Evolutionary conservation across 2,113 vertebrate species (phyloP).

Genomic region (Rhinopithecus roxellana): DNA sequence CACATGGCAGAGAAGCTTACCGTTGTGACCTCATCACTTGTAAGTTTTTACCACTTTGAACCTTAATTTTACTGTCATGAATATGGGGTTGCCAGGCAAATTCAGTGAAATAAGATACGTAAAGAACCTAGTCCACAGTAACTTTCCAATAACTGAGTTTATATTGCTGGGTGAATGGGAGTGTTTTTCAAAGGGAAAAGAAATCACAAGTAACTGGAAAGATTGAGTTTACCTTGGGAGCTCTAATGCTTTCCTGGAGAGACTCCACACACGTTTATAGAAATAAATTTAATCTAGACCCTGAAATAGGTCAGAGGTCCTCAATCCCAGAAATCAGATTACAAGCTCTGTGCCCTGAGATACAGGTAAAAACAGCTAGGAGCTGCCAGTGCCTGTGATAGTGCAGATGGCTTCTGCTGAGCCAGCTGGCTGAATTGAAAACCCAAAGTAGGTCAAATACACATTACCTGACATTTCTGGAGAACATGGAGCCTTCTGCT

Average conservation of each 20-base stretch:
- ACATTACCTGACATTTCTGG: neutral
- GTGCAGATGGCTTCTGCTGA: neutral
- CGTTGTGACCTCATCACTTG: fast-evolving
- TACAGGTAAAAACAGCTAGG: neutral
- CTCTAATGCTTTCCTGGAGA: fast-evolving
- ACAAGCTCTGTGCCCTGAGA: neutral
- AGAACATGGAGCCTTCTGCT: neutral
- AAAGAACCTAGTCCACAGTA: neutral
- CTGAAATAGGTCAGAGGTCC: neutral
- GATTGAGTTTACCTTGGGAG: neutral
- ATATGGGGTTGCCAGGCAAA: neutral
- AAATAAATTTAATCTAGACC: neutral
- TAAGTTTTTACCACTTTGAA: neutral
- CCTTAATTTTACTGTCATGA: neutral
- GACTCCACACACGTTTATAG: neutral
- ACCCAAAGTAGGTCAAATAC: neutral
- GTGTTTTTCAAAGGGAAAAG: neutral
- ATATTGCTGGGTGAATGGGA: neutral
- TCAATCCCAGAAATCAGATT: neutral
- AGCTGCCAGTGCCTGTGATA: neutral
- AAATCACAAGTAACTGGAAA: neutral
- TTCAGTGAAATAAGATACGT: neutral
- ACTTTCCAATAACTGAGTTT: neutral
- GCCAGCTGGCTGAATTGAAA: neutral
- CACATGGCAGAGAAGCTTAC: neutral